Conservation (phyloP, 2,888 invertebrate genomes). For the Eupelmus urozonus region DNA sequence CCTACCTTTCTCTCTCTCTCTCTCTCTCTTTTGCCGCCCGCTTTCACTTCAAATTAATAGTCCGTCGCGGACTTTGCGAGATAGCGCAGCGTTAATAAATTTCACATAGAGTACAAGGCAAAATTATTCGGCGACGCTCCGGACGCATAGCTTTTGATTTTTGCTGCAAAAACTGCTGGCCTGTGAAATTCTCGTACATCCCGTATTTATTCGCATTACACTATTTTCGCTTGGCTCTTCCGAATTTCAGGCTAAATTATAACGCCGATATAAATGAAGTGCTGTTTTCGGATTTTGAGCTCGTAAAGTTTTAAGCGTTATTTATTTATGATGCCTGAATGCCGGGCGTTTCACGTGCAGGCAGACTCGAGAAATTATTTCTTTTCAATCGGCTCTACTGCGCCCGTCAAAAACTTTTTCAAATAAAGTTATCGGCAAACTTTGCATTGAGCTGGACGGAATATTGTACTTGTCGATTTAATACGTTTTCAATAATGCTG, state of each 20-base stretch:
- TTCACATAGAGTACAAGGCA: not conserved
- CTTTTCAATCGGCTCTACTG: too few species aligned
- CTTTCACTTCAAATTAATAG: slow-evolving; percentile 53
- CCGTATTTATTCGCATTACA: slow-evolving; percentile 50
- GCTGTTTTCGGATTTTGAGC: slow-evolving; percentile 15
- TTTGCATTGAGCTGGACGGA: too few species aligned
- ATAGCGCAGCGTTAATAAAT: slow-evolving; percentile 53
- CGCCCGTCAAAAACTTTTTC: too few species aligned
- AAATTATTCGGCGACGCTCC: slow-evolving; percentile 33
- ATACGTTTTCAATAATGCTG: too few species aligned
- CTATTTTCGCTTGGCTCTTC: slow-evolving; percentile 4
- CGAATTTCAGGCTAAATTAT: slow-evolving; percentile 23
- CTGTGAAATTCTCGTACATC: slow-evolving; percentile 35
- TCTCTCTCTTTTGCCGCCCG: not conserved
- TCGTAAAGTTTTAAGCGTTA: slow-evolving; percentile 4
- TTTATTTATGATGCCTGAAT: slow-evolving; percentile 3
- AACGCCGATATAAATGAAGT: not conserved
- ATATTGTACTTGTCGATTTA: too few species aligned
- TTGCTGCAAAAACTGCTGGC: slow-evolving; percentile 33
- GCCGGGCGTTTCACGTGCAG: too few species aligned
- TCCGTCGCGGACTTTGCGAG: slow-evolving; percentile 25
- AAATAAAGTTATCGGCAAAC: too few species aligned
- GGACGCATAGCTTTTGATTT: slow-evolving; percentile 28
- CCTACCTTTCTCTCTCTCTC: too few species aligned
- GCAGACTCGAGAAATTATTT: too few species aligned